A percentile compares a stretch with the other conserved stretches of the same genome.
phyloP scores from a whole-genome alignment of 2,888 invertebrate genomes.

The Agriotes lineatus region DNA sequence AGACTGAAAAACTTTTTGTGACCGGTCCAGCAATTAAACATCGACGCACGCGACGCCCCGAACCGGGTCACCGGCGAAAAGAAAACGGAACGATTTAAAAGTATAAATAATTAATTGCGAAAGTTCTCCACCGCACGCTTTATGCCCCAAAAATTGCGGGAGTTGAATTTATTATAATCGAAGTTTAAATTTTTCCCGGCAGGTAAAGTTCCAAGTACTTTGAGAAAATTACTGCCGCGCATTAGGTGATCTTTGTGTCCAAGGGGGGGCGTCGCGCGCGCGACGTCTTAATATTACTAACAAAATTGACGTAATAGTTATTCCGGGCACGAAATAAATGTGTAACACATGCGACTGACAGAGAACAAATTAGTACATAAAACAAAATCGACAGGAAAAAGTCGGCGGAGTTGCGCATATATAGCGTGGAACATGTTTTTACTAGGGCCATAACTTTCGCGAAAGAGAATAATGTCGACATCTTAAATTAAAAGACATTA shows the following conservation, averaged over 20 bases:
- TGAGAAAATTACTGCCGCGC: background rate
- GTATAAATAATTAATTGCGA: constrained; percentile 17
- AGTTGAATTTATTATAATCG: constrained; percentile 1
- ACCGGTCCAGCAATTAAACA: no score
- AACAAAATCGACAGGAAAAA: constrained; percentile 31
- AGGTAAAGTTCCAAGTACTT: constrained; percentile 1
- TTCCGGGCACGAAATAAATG: constrained; percentile 16
- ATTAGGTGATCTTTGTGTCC: background rate
- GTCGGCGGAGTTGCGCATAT: constrained; percentile 25
- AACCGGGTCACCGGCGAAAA: background rate
- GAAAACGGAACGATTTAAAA: constrained; percentile 1
- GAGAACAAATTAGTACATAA: constrained; percentile 27
- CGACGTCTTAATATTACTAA: constrained; percentile 6
- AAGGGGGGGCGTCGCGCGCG: no score
- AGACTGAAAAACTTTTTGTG: background rate
- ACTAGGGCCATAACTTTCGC: constrained; percentile 51
- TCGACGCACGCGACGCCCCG: no score
- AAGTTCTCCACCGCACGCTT: constrained; percentile 4
- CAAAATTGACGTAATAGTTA: constrained; percentile 17
- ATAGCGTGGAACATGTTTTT: constrained; percentile 40
- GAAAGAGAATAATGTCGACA: constrained; percentile 59
- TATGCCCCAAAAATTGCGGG: constrained; percentile 14
- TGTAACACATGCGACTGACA: constrained; percentile 43
- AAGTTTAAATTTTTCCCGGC: background rate
- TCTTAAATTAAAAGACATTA: constrained; percentile 64